Evolutionary conservation across 2,113 vertebrate species (phyloP).

Genomic region (Anseranas semipalmata): DNA sequence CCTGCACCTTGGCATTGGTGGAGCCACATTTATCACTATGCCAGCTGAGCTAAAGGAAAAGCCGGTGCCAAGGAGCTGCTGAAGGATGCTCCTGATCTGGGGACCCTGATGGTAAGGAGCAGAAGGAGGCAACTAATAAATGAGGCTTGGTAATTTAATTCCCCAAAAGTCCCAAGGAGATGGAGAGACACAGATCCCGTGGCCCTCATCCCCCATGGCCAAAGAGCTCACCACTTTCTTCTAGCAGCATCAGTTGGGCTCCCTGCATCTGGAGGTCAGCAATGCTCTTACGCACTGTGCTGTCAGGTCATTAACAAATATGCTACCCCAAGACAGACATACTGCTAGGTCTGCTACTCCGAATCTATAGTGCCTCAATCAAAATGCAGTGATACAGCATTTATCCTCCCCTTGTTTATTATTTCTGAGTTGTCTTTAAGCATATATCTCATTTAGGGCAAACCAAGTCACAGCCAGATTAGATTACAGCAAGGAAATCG

Average conservation of each 20-base stretch:
- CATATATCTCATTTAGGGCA: conserved; percentile 66
- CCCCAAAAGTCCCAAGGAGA: background rate
- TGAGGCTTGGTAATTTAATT: background rate
- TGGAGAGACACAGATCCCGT: background rate
- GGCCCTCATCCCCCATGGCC: background rate
- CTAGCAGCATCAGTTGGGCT: background rate
- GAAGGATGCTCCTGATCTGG: background rate
- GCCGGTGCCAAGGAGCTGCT: background rate
- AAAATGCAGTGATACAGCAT: background rate
- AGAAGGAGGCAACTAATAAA: background rate
- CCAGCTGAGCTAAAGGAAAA: background rate
- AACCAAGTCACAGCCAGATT: conserved; percentile 63
- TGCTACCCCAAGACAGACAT: background rate
- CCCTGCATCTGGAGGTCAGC: background rate
- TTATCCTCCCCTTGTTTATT: background rate
- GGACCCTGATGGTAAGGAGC: background rate
- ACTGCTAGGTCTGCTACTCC: background rate
- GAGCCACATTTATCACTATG: rapidly evolving
- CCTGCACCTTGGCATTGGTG: background rate
- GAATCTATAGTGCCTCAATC: background rate
- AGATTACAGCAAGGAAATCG: conserved; percentile 72
- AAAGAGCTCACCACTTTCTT: background rate
- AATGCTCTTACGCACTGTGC: background rate
- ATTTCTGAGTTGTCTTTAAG: conserved; percentile 47
- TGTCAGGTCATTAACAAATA: background rate